Percentiles rank a stretch among this genome's conserved stretches.
Evolutionary conservation across 53 echinoderm and acorn worm genomes (phyloP).

Genomic region (Temnopleurus reevesii): DNA sequence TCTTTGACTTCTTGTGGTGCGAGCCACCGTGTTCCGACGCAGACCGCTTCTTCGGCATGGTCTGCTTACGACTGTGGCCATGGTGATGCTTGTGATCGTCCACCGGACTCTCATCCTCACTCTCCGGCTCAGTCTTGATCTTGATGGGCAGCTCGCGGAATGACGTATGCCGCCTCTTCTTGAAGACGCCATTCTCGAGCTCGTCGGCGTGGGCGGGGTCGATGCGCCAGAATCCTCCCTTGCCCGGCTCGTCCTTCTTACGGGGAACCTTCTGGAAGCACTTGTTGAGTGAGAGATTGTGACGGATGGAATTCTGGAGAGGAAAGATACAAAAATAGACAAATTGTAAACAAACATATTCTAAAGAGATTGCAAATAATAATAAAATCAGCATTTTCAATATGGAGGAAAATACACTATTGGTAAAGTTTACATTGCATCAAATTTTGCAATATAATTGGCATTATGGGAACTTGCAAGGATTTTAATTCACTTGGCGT

Average conservation of each 20-base stretch:
- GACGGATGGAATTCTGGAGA: conserved; percentile 94
- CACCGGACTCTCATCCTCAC: conserved; percentile 46
- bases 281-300: conserved; percentile 98
- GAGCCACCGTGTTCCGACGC: conserved; percentile 20
- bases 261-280: conserved; percentile 97
- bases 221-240: conserved; percentile 98
- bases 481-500: too few species aligned
- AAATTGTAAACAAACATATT: not conserved
- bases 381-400: too few species aligned
- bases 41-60: conserved; percentile 65
- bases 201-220: conserved; percentile 94
- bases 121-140: conserved; percentile 74
- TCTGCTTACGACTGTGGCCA: conserved; percentile 69
- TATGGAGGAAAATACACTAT: too few species aligned
- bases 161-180: conserved; percentile 81
- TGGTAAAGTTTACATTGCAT: too few species aligned
- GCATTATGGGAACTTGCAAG: too few species aligned
- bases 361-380: too few species aligned
- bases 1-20: conserved; percentile 10
- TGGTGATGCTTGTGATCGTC: not conserved
- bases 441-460: too few species aligned
- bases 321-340: not conserved
- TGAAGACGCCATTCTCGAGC: conserved; percentile 94
- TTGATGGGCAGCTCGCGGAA: conserved; percentile 71
- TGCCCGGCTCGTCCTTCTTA: conserved; percentile 96